Evolutionary conservation across 2,113 vertebrate genomes (phyloP).

Genomic region (Carassius gibelio): DNA sequence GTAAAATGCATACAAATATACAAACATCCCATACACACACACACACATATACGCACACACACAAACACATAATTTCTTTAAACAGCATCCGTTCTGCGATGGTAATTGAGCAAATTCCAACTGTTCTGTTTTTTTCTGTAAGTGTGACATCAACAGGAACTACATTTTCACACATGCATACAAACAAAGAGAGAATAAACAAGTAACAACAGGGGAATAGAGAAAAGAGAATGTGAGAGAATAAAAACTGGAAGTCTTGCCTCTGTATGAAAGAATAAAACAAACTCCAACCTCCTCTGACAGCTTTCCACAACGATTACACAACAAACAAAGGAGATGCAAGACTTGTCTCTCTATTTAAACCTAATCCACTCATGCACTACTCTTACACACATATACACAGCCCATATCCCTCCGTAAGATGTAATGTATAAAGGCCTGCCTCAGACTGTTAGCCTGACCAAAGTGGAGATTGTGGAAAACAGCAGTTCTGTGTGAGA

Average conservation of each 20-base stretch:
- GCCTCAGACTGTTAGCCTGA: conserved; percentile 33
- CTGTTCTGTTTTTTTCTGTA: neutral
- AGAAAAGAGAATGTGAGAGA: conserved; percentile 5
- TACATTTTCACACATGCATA: conserved; percentile 14
- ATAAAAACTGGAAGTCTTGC: conserved; percentile 31
- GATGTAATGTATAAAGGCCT: conserved; percentile 52
- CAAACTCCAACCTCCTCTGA: conserved; percentile 29
- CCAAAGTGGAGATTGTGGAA: conserved; percentile 4
- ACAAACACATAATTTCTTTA: neutral
- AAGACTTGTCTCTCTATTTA: conserved; percentile 35
- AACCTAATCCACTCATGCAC: conserved; percentile 16
- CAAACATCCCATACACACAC: neutral
- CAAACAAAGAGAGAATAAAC: conserved; percentile 23
- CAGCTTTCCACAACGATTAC: conserved; percentile 38
- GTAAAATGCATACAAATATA: conserved; percentile 3
- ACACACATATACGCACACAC: neutral
- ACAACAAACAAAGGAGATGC: conserved; percentile 24
- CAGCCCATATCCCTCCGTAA: conserved; percentile 60
- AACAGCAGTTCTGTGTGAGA: conserved; percentile 1
- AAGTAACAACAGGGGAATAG: conserved; percentile 28
- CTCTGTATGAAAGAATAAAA: conserved; percentile 13
- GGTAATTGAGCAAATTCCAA: neutral
- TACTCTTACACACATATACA: conserved; percentile 15
- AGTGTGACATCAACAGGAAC: conserved; percentile 32
- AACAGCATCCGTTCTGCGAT: neutral